These are phyloP conservation scores for Meandrusa payeni DNA, from an alignment of 2,888 invertebrate species.

Conservation along the genomic window DNA sequence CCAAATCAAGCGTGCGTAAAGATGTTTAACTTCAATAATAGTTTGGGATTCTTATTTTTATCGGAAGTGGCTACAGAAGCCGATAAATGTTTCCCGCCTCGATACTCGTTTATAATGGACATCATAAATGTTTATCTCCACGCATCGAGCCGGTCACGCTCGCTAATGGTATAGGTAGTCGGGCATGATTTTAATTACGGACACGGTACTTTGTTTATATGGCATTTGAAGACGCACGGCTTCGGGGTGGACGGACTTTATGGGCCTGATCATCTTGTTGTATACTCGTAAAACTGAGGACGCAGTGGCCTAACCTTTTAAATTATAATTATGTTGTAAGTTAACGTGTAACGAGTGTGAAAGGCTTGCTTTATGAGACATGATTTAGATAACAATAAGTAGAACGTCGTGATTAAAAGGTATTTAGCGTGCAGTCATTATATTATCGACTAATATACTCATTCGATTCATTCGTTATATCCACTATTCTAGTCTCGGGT, in stretches of 20 bases:
- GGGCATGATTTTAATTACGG: conserved; percentile 11
- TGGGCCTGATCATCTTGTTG: background rate
- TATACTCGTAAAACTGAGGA: background rate
- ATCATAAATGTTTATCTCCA: conserved; percentile 20
- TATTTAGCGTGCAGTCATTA: too few relatives aligned
- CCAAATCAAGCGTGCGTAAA: too few relatives aligned
- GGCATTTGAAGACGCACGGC: background rate
- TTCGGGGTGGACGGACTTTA: conserved; percentile 6
- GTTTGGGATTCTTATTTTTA: too few relatives aligned
- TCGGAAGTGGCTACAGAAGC: background rate
- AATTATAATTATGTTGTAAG: conserved; percentile 2
- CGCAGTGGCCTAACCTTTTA: background rate
- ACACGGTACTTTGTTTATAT: conserved; percentile 8
- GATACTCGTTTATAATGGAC: conserved; percentile 19
- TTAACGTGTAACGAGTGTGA: background rate
- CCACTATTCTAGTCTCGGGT: too few relatives aligned
- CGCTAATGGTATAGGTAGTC: conserved; percentile 2
- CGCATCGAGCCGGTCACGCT: conserved; percentile 16
- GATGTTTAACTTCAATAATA: too few relatives aligned
- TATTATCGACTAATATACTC: too few relatives aligned
- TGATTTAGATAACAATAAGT: too few relatives aligned
- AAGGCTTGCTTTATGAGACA: too few relatives aligned
- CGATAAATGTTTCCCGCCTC: background rate
- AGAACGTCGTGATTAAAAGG: too few relatives aligned
- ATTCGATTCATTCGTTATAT: too few relatives aligned